A percentile compares a stretch with the other conserved stretches of the same genome.
These are phyloP conservation scores for Petrocephalus schoutedeni DNA, from an alignment of 2,797 vertebrate genomes.

Conservation along the genomic window DNA sequence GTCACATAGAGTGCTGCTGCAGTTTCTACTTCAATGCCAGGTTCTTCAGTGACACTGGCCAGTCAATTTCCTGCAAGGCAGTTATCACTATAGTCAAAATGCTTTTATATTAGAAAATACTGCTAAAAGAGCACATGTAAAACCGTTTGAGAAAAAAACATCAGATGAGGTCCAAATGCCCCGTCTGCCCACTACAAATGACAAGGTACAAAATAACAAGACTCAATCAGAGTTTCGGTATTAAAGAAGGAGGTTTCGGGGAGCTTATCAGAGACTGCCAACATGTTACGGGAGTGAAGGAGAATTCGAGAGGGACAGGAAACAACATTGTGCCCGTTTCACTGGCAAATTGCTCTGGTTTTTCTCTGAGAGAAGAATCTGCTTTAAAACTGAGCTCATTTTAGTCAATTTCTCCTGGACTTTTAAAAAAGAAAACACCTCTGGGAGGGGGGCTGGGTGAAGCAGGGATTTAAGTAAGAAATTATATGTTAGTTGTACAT, in stretches of 20 bases:
- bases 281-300: neutral
- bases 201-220: neutral
- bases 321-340: neutral
- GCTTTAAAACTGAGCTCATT: neutral
- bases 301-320: neutral
- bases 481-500: constrained; percentile 29
- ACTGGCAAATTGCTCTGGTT: neutral
- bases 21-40: neutral
- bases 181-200: neutral
- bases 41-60: neutral
- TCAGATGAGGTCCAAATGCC: neutral
- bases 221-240: neutral
- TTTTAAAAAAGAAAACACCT: neutral
- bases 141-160: neutral
- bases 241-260: neutral
- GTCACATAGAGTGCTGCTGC: neutral
- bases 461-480: constrained; percentile 7
- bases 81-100: neutral
- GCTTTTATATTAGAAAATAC: neutral
- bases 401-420: neutral
- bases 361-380: neutral
- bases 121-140: neutral
- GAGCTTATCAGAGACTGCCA: neutral
- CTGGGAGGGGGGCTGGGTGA: neutral
- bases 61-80: neutral